Evolutionary conservation across 2,888 invertebrate species (phyloP).

Genomic region (Rhagium mordax): DNA sequence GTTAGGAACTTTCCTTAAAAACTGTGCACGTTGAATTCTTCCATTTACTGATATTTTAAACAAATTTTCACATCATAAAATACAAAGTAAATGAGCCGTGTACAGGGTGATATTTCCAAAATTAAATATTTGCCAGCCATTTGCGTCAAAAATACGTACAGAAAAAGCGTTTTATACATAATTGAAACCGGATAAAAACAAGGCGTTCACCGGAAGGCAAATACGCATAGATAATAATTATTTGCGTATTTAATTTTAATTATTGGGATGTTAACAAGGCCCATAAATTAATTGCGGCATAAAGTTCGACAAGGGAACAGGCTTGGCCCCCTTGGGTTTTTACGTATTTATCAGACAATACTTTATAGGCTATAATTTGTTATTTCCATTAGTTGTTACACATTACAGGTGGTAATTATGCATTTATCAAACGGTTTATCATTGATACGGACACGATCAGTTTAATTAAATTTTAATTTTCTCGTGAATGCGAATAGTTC

Average conservation of each 20-base stretch:
- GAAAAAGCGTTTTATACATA: not conserved
- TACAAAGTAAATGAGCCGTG: conserved; percentile 17
- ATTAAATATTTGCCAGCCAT: no score
- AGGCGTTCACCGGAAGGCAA: conserved; percentile 13
- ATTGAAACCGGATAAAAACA: conserved; percentile 2
- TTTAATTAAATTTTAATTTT: conserved; percentile 45
- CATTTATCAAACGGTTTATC: conserved; percentile 52
- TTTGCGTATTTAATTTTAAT: conserved; percentile 50
- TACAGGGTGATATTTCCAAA: conserved; percentile 16
- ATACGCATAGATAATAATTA: conserved; percentile 35
- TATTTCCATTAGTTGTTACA: conserved; percentile 53
- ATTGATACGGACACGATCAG: conserved; percentile 40
- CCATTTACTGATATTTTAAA: conserved; percentile 38
- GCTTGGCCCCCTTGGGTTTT: conserved; percentile 51
- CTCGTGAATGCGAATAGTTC: conserved; percentile 36
- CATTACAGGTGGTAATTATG: conserved; percentile 44
- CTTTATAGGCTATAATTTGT: conserved; percentile 55
- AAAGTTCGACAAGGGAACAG: conserved; percentile 47
- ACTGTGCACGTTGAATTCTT: conserved; percentile 38
- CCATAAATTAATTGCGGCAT: conserved; percentile 50
- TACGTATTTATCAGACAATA: conserved; percentile 56
- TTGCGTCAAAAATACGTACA: not conserved
- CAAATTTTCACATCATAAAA: conserved; percentile 38
- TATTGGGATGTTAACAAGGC: conserved; percentile 49
- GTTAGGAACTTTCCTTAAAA: conserved; percentile 49